phyloP scores from a whole-genome alignment of 2,113 vertebrate species.

The Galbula dea region DNA sequence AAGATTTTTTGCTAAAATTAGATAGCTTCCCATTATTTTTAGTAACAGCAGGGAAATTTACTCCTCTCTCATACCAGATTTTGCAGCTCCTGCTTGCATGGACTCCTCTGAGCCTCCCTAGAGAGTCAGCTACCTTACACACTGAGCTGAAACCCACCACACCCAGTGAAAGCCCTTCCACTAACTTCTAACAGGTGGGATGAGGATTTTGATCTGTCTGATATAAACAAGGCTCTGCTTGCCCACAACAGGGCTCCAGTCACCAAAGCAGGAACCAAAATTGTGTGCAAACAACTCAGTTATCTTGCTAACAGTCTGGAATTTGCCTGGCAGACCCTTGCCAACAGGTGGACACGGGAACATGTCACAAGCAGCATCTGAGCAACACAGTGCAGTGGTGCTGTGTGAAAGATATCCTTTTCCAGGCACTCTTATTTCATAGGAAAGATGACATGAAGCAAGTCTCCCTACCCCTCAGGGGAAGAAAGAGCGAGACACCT shows the following conservation, averaged over 20 bases:
- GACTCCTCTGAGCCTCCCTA: background rate
- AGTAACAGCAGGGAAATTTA: background rate
- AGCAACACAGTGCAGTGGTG: background rate
- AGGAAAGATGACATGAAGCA: background rate
- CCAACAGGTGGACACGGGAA: accelerated
- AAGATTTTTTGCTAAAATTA: background rate
- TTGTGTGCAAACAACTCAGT: background rate
- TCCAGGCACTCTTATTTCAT: background rate
- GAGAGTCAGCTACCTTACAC: background rate
- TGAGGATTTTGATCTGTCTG: background rate
- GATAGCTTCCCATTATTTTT: background rate
- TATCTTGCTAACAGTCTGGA: background rate
- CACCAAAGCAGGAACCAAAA: accelerated
- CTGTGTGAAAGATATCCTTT: background rate
- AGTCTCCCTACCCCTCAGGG: background rate
- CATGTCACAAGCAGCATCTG: background rate
- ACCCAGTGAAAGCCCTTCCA: background rate
- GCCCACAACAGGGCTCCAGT: background rate
- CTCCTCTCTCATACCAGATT: background rate
- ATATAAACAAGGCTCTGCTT: accelerated
- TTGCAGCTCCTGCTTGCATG: background rate
- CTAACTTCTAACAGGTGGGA: background rate
- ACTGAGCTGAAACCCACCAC: background rate
- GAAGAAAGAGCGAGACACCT: background rate
- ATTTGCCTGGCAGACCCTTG: background rate